Evolutionary conservation across 2,888 invertebrate genomes (phyloP), one percentile per base, ranked within the genome.

Genomic region (Vanessa cardui): DNA sequence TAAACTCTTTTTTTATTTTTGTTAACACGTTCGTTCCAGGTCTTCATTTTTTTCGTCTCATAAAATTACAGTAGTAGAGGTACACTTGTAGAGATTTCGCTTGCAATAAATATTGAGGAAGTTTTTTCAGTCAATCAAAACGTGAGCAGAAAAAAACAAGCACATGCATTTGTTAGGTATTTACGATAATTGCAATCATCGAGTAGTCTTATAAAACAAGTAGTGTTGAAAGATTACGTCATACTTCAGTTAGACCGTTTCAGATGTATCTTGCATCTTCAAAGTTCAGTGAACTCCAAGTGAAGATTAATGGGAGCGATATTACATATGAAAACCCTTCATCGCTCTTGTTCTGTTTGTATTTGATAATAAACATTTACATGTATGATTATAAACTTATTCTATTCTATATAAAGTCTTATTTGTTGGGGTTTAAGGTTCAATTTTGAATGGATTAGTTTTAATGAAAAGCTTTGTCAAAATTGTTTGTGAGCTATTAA

Each of bases 401-500:
- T 16, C n/a, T 6, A 54, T 16, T 31, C n/a, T 16, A 54, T 1
- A 16, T 31, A 31, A 31, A 16, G 16, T 16, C 31, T 54, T 54
- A n/a, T 54, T 54, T 2, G 0, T 56, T 9, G 18, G 8, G 8
- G 4, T 18, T 18, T 56, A 39, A 39, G 56, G 33, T 56, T 56
- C 18, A 56, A n/a, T 56, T 8, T 56, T 31, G 2, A 54, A 54
- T 54, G 31, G 15, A 15, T 31, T 16, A 15, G 8, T n/a, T 4
- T 26, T 15, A 54, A 16, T 9, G 31, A 54, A 54, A 54, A 54
- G 26, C 31, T 12, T 6, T 54, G 52, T 54, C 26, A 54, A 26
- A 54, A 54, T 54, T 31, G 31, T 54, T 54, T 54, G 31, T 54
- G n/a, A 21, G n/a, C 7, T 18, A 20, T 18, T 49, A 49, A 49